phyloP scores from a whole-genome alignment of 1,140 invertebrate species.

The Charaxes varanes region DNA sequence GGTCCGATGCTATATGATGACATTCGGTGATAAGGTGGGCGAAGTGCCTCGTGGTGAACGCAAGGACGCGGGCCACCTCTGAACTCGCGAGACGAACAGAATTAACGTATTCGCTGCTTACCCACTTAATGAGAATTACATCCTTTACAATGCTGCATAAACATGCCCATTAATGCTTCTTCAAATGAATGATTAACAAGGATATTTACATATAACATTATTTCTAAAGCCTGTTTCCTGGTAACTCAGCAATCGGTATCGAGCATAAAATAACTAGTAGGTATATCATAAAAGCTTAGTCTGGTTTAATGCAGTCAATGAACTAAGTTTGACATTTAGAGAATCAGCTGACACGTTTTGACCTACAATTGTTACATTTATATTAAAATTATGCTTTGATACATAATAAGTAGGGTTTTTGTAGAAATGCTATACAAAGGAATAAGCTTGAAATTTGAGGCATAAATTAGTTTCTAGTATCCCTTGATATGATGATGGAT shows the following conservation, averaged over 20 bases:
- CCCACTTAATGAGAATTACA: constrained; percentile 21
- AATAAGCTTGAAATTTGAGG: no score
- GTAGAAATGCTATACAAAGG: no score
- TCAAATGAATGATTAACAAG: constrained; percentile 21
- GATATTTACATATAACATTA: constrained; percentile 17
- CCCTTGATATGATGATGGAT: no score
- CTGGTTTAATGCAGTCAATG: no score
- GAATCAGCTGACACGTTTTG: constrained; percentile 9
- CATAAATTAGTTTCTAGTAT: no score
- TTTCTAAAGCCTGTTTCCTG: constrained; percentile 3
- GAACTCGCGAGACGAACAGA: constrained; percentile 24
- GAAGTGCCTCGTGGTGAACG: constrained; percentile 54
- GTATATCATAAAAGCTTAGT: no score
- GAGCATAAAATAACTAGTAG: no score
- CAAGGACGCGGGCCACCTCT: constrained; percentile 48
- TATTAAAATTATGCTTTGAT: no score
- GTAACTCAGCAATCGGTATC: no score
- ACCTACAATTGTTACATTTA: no score
- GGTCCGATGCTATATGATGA: constrained; percentile 45
- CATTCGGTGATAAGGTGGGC: constrained; percentile 60
- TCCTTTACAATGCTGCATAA: constrained; percentile 27
- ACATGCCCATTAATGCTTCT: constrained; percentile 19
- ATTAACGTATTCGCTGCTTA: constrained; percentile 22
- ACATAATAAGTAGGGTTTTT: no score
- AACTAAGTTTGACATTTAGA: constrained; percentile 13